Evolutionary conservation across 2,113 vertebrate species (phyloP), one percentile per base, ranked within the genome.

Genomic region (Nothoprocta pentlandii): DNA sequence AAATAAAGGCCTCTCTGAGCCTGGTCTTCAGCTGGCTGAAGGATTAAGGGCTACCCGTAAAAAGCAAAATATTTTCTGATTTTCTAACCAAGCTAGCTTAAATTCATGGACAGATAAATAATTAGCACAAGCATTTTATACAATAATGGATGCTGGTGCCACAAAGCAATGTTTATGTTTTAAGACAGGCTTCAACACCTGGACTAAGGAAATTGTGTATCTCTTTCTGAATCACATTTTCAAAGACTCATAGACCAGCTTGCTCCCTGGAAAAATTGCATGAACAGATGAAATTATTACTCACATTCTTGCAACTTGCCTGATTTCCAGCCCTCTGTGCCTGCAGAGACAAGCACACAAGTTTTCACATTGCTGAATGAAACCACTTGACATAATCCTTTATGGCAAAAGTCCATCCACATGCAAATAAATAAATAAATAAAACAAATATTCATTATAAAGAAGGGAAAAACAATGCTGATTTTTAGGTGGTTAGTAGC

Each of bases 371-470:
- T 89, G 90, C 80, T 93, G 93, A 94, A 73, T 79, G 77, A 95
- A 95, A 89, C 73, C 90, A 96, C 90, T 96, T 94, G 88, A 96
- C 93, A 90, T 87, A 92, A 94, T 46, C 58, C 80, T 92, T 81
- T 74, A 87, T 96, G 93, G 94, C 93, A 92, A 88, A 84, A 62
- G 47, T 95, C 87, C 95, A 94, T 92, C 36, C 34, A 54, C 36
- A 34, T 62, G 49, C 21, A 49, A 49, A 22, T 49, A 49, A 49
- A 49, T 23, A 22, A 49, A 49, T 49, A 95, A 94, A 84, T 88
- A 94, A 92, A 85, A 12, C 66, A 81, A 47, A 10, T 36, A 34
- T 66, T 94, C 76, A 76, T 93, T 93, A 86, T 66, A 87, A 79
- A 86, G 62, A 15, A 32, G 5, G 3, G 3, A 16, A 59, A 41